phyloP scores from a whole-genome alignment of 2,888 invertebrate species.

The Leptarthrus brevirostris region DNA sequence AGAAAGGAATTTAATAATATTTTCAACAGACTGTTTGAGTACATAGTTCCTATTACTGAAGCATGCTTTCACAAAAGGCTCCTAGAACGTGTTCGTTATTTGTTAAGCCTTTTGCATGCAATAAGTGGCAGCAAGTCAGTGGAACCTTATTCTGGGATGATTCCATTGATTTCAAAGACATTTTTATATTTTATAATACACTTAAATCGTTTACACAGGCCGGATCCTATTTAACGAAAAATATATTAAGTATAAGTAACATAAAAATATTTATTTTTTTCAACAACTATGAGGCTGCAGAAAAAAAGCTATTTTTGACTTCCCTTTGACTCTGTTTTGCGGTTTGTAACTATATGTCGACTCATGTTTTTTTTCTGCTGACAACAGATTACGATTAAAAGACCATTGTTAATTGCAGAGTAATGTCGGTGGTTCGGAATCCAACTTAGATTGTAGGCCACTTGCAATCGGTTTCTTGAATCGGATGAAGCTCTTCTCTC shows the following conservation, averaged over 20 bases:
- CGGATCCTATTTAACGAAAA: constrained; percentile 64
- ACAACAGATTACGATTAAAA: too few species aligned
- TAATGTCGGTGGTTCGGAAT: too few species aligned
- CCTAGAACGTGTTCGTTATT: constrained; percentile 61
- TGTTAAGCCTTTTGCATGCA: constrained; percentile 59
- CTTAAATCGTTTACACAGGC: constrained; percentile 63
- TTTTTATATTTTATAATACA: constrained; percentile 61
- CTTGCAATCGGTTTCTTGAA: too few species aligned
- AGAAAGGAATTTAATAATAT: constrained; percentile 48
- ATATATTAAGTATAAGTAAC: constrained; percentile 61
- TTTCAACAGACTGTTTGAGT: constrained; percentile 58
- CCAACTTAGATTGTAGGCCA: too few species aligned
- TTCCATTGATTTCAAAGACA: constrained; percentile 58
- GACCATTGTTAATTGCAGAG: too few species aligned
- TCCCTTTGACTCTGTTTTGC: too few species aligned
- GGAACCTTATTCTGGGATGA: constrained; percentile 45
- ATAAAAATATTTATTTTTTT: too few species aligned
- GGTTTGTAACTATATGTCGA: too few species aligned
- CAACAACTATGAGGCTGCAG: too few species aligned
- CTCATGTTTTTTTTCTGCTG: too few species aligned
- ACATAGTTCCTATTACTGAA: constrained; percentile 56
- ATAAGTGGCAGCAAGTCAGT: constrained; percentile 56
- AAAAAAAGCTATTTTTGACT: too few species aligned
- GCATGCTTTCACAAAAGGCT: constrained; percentile 60
- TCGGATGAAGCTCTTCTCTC: too few species aligned